Percentiles rank a stretch among this genome's conserved stretches.
Evolutionary conservation across 2,888 invertebrate genomes (phyloP).

Genomic region (Agonopterix subpropinquella): DNA sequence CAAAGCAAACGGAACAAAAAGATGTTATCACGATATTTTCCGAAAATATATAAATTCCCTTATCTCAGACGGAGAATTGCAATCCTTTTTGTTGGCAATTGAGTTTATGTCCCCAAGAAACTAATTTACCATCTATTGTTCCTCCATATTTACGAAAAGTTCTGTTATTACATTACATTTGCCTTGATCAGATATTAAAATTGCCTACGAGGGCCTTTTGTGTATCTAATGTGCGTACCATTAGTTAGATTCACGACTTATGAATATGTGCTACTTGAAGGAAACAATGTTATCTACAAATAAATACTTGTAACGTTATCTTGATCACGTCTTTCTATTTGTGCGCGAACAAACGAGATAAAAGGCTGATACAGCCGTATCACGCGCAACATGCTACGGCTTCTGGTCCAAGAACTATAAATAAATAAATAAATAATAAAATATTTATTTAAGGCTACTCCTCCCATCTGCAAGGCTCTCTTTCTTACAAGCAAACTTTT

Average conservation of each 20-base stretch:
- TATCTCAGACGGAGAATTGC: constrained; percentile 33
- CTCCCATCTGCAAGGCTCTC: too few relatives aligned
- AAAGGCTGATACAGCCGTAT: too few relatives aligned
- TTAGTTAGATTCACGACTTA: constrained; percentile 3
- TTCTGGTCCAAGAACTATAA: too few relatives aligned
- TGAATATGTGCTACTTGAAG: constrained; percentile 6
- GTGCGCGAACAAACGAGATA: too few relatives aligned
- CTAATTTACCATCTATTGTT: constrained; percentile 66
- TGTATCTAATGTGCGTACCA: constrained; percentile 31
- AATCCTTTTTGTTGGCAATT: constrained; percentile 55
- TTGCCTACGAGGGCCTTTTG: constrained; percentile 46
- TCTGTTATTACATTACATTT: constrained; percentile 64
- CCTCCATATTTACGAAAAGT: constrained; percentile 57
- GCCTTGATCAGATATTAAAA: constrained; percentile 64
- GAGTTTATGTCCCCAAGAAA: constrained; percentile 58
- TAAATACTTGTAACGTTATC: constrained; percentile 10
- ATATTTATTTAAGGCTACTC: too few relatives aligned
- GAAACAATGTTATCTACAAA: constrained; percentile 28
- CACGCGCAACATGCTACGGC: too few relatives aligned
- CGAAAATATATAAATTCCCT: constrained; percentile 22
- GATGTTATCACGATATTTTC: constrained; percentile 5
- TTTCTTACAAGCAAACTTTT: too few relatives aligned
- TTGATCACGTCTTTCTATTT: too few relatives aligned
- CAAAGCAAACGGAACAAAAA: constrained; percentile 1
- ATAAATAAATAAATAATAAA: too few relatives aligned